Conservation (phyloP, 2,888 invertebrate species). For the Lasioglossum malachurum region DNA sequence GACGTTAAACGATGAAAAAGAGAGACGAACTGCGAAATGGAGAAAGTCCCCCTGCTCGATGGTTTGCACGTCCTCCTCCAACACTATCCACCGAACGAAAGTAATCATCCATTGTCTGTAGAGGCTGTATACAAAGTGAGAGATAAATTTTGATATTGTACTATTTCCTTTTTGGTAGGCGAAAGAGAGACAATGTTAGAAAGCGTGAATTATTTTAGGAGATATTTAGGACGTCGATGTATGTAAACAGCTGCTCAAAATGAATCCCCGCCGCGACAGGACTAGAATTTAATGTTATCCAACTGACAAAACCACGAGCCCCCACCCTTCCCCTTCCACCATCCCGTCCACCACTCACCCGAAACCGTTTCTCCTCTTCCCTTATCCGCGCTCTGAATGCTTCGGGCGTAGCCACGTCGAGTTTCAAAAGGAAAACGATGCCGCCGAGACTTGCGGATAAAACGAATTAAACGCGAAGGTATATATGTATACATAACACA, state of each 20-base stretch:
- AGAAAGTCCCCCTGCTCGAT: neutral
- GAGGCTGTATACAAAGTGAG: slow-evolving; percentile 7
- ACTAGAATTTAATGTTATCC: slow-evolving; percentile 6
- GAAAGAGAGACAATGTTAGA: slow-evolving; percentile 9
- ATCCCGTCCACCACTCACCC: too few relatives aligned
- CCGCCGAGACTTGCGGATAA: slow-evolving; percentile 70
- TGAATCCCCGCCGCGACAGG: neutral
- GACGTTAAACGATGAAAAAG: neutral
- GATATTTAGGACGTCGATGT: neutral
- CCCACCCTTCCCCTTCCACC: neutral
- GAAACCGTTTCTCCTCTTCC: neutral
- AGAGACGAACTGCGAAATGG: neutral
- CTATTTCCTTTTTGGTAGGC: slow-evolving; percentile 6
- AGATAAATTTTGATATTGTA: slow-evolving; percentile 24
- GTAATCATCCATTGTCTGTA: neutral
- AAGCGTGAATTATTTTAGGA: slow-evolving; percentile 27
- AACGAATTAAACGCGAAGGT: slow-evolving; percentile 77
- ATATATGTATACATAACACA: slow-evolving; percentile 78
- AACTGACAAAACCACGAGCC: neutral
- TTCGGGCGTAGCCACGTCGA: slow-evolving; percentile 14
- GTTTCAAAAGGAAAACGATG: slow-evolving; percentile 22
- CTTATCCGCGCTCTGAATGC: neutral
- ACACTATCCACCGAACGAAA: slow-evolving; percentile 1
- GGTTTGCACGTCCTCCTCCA: neutral
- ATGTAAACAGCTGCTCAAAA: slow-evolving; percentile 10